These are phyloP conservation scores for Quiscalus mexicanus DNA, from an alignment of 2,113 vertebrate species.

Conservation along the genomic window DNA sequence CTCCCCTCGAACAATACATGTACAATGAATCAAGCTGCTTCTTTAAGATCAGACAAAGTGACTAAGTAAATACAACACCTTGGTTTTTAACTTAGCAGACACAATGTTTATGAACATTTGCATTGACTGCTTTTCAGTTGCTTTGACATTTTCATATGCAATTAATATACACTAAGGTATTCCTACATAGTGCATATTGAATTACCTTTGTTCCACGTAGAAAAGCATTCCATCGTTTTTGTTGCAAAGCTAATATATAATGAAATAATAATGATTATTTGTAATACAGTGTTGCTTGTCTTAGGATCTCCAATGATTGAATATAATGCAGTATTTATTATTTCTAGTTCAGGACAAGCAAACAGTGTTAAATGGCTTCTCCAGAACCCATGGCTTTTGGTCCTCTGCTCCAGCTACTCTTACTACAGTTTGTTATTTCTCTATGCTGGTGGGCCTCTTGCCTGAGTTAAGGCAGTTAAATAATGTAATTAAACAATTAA, in stretches of 20 bases:
- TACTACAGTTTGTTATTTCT: slow-evolving; percentile 67
- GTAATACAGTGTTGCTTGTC: slow-evolving; percentile 25
- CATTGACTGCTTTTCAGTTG: neutral
- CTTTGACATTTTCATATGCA: neutral
- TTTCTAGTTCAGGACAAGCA: slow-evolving; percentile 61
- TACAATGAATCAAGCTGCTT: neutral
- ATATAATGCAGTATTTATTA: slow-evolving; percentile 66
- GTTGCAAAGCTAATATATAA: slow-evolving; percentile 13
- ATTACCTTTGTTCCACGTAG: neutral
- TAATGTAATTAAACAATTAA: slow-evolving; percentile 69
- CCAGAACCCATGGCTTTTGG: slow-evolving; percentile 26
- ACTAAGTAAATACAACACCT: neutral
- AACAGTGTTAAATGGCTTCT: slow-evolving; percentile 62
- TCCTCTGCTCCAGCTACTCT: slow-evolving; percentile 29
- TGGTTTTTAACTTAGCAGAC: neutral
- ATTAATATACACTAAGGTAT: neutral
- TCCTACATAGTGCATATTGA: neutral
- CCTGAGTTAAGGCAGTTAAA: slow-evolving; percentile 59
- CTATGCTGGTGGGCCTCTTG: slow-evolving; percentile 65
- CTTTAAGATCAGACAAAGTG: neutral
- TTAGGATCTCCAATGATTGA: slow-evolving; percentile 37
- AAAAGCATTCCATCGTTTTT: neutral
- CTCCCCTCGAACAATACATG: neutral
- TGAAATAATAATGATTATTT: slow-evolving; percentile 54
- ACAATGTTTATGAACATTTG: neutral